phyloP scores from a whole-genome alignment of 2,797 vertebrate species.

The Mus minutoides region DNA sequence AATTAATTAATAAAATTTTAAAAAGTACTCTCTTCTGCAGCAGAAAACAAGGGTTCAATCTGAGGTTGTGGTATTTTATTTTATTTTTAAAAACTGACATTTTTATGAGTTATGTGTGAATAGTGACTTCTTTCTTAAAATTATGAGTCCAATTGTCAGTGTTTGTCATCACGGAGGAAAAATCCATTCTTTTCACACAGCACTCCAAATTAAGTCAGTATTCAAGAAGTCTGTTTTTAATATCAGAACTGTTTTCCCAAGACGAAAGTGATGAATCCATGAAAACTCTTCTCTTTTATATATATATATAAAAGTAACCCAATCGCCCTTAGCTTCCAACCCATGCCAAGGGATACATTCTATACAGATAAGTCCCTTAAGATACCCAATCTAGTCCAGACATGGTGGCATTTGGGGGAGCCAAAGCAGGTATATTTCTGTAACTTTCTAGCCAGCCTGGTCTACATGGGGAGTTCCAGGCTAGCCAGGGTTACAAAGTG shows the following conservation, averaged over 20 bases:
- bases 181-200: not conserved
- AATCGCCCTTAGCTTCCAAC: slow-evolving; percentile 18
- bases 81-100: not conserved
- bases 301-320: not conserved
- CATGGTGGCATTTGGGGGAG: not conserved
- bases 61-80: slow-evolving; percentile 25
- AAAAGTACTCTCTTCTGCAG: slow-evolving; percentile 15
- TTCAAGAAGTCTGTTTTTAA: slow-evolving; percentile 23
- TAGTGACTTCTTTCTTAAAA: slow-evolving; percentile 3
- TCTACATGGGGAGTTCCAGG: not conserved
- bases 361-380: slow-evolving; percentile 2
- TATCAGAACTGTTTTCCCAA: slow-evolving; percentile 40
- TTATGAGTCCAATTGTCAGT: not conserved
- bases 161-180: not conserved
- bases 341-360: not conserved
- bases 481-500: not conserved
- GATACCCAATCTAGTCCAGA: not conserved
- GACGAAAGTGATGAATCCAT: not conserved
- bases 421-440: not conserved
- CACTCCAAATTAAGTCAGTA: slow-evolving; percentile 3
- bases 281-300: slow-evolving; percentile 1
- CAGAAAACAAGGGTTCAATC: not conserved
- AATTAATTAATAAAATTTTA: not conserved
- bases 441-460: not conserved
- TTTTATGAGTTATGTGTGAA: not conserved